Evolutionary conservation across 2,888 invertebrate genomes (phyloP), one percentile per base, ranked within the genome.

Genomic region (Callyntrura sp.): DNA sequence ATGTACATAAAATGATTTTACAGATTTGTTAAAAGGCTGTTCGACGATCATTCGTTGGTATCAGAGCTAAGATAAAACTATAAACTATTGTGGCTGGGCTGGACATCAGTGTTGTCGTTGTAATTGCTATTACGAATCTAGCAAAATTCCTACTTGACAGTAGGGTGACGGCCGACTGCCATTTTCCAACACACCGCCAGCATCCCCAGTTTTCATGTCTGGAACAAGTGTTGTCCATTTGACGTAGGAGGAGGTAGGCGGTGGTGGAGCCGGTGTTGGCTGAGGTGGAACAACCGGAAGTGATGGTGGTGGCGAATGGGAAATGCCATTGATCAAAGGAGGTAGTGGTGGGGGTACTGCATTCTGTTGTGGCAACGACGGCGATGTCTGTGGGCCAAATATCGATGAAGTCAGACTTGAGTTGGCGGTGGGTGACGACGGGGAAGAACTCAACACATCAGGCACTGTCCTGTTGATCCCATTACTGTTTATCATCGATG

Each of bases 131-230:
- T 90, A 90, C 17, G 90, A 92, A 25, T 92, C 91, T 70, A 92
- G 51, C 0, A 92, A 55, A 43, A 92, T 92, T 76, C 91, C 93
- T 35, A 93, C 93, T 92, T 93, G 93, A 81, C 93, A 93, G 83
- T 93, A 93, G 6, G 93, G 88, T 0, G 91, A 85, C 35, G 85
- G 88, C 65, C 91, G 62, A 62, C 78, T 90, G 14, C 91, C 60
- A 57, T 85, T 85, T 11, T 91, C 90, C 5, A 57, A 60, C 12
- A 68, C 65, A 51, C 65, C 48, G 9, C 84, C 55, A 57, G 86
- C 85, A 35, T 92, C 91, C 23, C 92, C 93, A 25, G 91, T 92
- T 76, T 90, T 93, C 85, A 92, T 90, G 23, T 92, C 93, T 60
- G 92, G 91, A 85, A 91, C 85, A 23, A 92, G 62, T 43, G 92